A percentile compares a stretch with the other conserved stretches of the same genome.
phyloP scores from a whole-genome alignment of 2,113 vertebrate species.

The Piprites chloris region DNA sequence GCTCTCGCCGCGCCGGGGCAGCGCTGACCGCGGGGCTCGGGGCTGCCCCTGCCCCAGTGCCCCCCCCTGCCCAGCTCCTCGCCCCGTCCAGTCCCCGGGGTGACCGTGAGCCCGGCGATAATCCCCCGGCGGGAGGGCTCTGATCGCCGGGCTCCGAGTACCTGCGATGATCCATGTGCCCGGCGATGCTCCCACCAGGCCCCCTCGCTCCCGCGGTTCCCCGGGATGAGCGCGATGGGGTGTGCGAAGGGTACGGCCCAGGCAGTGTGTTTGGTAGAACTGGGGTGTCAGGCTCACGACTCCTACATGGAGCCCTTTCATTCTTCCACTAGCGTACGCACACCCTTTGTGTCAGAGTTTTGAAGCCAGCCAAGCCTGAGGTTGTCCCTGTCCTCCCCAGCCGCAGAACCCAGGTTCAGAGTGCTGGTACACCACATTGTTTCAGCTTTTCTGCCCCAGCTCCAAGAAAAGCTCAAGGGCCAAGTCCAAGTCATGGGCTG shows the following conservation, averaged over 20 bases:
- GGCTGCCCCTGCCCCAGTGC: background rate
- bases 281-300: background rate
- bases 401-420: background rate
- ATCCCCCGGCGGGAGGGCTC: background rate
- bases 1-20: background rate
- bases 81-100: background rate
- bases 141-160: background rate
- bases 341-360: background rate
- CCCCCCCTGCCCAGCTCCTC: background rate
- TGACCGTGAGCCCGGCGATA: background rate
- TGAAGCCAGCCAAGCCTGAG: background rate
- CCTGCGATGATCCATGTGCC: background rate
- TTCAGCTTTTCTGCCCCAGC: background rate
- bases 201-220: background rate
- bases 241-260: background rate
- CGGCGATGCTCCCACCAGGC: background rate
- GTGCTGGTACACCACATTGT: background rate
- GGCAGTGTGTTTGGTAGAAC: background rate
- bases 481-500: background rate
- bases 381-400: background rate
- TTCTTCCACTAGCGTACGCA: background rate
- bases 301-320: background rate
- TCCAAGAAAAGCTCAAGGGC: background rate
- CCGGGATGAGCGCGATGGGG: background rate
- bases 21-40: background rate